Percentiles rank a stretch among this genome's conserved stretches.
phyloP scores from a whole-genome alignment of 2,113 vertebrate species.

The Crypturellus undulatus region DNA sequence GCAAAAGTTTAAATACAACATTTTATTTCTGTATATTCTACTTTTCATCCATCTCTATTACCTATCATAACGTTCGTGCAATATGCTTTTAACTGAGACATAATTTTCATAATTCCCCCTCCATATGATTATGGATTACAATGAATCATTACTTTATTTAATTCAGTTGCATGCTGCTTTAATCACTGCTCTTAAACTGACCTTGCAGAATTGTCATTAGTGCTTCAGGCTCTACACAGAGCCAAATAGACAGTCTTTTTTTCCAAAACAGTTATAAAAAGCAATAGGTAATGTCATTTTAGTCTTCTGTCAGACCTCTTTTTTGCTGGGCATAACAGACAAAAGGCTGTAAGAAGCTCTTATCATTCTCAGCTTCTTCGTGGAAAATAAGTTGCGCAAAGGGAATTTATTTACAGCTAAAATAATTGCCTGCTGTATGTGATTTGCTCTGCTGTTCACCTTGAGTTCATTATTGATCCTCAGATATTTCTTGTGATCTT shows the following conservation, averaged over 20 bases:
- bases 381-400: slow-evolving; percentile 12
- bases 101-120: not conserved
- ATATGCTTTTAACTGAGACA: not conserved
- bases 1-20: not conserved
- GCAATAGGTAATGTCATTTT: not conserved
- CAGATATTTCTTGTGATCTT: slow-evolving; percentile 24
- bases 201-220: not conserved
- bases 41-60: not conserved
- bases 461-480: slow-evolving; percentile 41
- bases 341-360: not conserved
- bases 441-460: not conserved
- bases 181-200: slow-evolving; percentile 7
- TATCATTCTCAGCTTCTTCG: not conserved
- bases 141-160: not conserved
- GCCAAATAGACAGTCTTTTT: not conserved
- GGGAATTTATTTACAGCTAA: not conserved
- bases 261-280: not conserved
- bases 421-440: not conserved
- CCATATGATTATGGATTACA: not conserved
- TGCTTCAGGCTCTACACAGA: not conserved
- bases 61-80: not conserved
- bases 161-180: slow-evolving; percentile 7
- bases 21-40: not conserved
- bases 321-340: not conserved
- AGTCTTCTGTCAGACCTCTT: not conserved